Conservation (phyloP, 92 coral and sea anemone species). For the Umimayanthus chanpuru region DNA sequence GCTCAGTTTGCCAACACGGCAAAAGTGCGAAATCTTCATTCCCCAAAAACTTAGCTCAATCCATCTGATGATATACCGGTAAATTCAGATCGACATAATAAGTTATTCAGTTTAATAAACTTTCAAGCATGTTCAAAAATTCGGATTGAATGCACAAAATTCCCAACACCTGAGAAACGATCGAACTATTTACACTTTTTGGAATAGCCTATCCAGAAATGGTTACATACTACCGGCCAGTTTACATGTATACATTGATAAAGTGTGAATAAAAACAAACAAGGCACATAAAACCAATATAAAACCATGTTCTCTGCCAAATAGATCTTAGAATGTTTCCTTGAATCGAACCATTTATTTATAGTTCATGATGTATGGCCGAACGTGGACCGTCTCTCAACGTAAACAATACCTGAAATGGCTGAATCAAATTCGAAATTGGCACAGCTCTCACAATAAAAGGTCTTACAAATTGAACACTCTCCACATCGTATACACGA, state of each 20-base stretch:
- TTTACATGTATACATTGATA: no score
- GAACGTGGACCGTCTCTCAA: neutral
- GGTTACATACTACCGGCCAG: no score
- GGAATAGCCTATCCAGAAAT: no score
- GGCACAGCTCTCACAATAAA: neutral
- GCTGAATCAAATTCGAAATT: no score
- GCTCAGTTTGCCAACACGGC: no score
- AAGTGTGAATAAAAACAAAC: neutral
- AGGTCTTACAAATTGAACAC: neutral
- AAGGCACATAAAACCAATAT: neutral
- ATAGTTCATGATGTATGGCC: neutral
- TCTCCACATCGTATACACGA: neutral
- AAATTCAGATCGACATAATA: neutral
- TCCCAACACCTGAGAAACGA: neutral
- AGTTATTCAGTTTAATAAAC: neutral
- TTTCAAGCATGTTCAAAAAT: no score
- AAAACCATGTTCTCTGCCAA: no score
- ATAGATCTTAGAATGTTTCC: neutral
- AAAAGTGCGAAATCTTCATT: no score
- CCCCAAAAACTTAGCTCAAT: no score
- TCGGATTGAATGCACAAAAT: no score
- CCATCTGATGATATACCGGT: no score
- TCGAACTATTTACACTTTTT: no score
- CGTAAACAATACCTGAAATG: neutral
- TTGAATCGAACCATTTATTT: neutral